Evolutionary conservation across 2,113 vertebrate genomes (phyloP), one percentile per base, ranked within the genome.

Genomic region (Petroica traversi): DNA sequence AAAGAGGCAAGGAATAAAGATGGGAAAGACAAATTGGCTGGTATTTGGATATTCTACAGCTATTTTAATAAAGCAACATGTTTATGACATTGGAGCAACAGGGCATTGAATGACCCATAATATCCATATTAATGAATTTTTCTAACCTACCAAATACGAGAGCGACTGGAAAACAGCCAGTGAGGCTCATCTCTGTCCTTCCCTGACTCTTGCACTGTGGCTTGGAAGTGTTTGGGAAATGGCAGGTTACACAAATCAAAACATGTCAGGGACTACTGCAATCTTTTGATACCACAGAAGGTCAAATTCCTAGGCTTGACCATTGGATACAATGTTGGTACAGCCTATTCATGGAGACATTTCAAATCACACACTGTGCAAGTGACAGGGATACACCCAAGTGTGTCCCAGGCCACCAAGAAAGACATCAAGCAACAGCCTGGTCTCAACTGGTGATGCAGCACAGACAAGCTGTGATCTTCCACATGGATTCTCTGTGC

Each of bases 371-470:
- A 62, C 5, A 67, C 9, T 49, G 8, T 14, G 15, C 10, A 33
- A 62, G 48, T 0, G 0, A 9, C 6, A 34, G n/a, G 67, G 29
- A 14, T 23, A 23, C 19, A 69, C 9, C 14, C 31, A 52, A 29
- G 4, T 12, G 19, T 49, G 26, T 26, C 57, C 34, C 68, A 33
- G 17, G 46, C 24, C 67, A 16, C 19, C 18, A 34, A 63, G 22
- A 73, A 12, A 17, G 22, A 41, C 38, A 29, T 11, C 0, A 2
- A 84, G 36, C 19, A n/a, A 2, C 59, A 71, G 20, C 1, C 0
- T 0, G 0, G 9, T 36, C 28, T 68, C 14, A 67, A 43, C 34
- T 54, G 19, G 24, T 2, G 4, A 19, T 4, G 38, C 22, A 79
- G 19, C 29, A 48, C 40, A 64, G 19, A 74, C 0, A 3, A 75